Conservation (phyloP, 1,140 invertebrate genomes). For the Marisa cornuarietis region DNA sequence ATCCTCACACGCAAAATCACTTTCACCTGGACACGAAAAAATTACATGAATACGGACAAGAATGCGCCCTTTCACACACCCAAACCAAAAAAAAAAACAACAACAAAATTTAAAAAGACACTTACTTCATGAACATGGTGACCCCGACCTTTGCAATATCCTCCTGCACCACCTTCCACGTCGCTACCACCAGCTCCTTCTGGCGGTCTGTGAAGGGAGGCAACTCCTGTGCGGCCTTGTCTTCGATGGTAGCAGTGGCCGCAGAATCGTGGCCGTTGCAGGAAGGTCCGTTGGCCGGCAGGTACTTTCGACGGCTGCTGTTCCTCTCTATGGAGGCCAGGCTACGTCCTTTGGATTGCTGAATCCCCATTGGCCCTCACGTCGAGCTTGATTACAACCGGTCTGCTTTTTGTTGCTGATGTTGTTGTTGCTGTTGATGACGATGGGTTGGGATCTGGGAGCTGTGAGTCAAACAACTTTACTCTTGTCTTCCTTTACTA, state of each 20-base stretch:
- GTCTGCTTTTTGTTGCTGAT: background rate
- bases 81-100: background rate
- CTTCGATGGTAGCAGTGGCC: slow-evolving; percentile 18
- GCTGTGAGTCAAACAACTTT: too few species aligned
- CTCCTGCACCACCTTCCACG: slow-evolving; percentile 69
- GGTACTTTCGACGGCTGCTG: slow-evolving; percentile 29
- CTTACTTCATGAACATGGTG: slow-evolving; percentile 69
- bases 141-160: slow-evolving; percentile 71
- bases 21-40: too few species aligned
- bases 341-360: slow-evolving; percentile 5
- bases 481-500: too few species aligned
- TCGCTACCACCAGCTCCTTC: slow-evolving; percentile 65
- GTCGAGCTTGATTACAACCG: background rate
- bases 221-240: slow-evolving; percentile 23
- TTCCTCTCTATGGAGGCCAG: slow-evolving; percentile 15
- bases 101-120: slow-evolving; percentile 5
- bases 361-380: slow-evolving; percentile 3
- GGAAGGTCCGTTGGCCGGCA: slow-evolving; percentile 17
- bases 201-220: slow-evolving; percentile 64
- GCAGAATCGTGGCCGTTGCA: slow-evolving; percentile 8
- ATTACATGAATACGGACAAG: background rate
- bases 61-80: too few species aligned
- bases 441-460: too few species aligned
- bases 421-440: background rate
- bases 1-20: too few species aligned